A percentile compares a stretch with the other conserved stretches of the same genome.
phyloP scores from a whole-genome alignment of 2,797 vertebrate genomes.

The Hyperoplus immaculatus region DNA sequence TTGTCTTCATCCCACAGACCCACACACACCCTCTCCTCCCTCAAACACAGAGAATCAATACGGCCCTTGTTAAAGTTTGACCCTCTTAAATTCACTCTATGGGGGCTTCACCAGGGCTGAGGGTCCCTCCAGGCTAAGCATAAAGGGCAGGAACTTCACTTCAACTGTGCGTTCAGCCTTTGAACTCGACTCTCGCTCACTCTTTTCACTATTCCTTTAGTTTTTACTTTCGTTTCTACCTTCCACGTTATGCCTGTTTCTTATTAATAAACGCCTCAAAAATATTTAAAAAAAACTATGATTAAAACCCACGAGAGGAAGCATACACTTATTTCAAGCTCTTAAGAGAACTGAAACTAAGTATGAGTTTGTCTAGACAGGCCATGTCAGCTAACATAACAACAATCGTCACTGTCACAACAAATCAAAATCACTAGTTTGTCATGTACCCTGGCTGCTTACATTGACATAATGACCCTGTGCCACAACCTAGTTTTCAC shows the following conservation, averaged over 20 bases:
- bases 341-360: slow-evolving; percentile 12
- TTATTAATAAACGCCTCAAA: slow-evolving; percentile 8
- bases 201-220: slow-evolving; percentile 30
- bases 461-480: slow-evolving; percentile 44
- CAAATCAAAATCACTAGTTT: slow-evolving; percentile 39
- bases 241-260: slow-evolving; percentile 12
- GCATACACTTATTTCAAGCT: slow-evolving; percentile 19
- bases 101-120: slow-evolving; percentile 45
- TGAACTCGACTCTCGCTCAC: slow-evolving; percentile 43
- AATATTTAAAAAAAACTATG: slow-evolving; percentile 25
- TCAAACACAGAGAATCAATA: slow-evolving; percentile 75
- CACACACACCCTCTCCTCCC: slow-evolving; percentile 59
- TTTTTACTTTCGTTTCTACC: slow-evolving; percentile 14
- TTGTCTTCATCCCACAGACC: slow-evolving; percentile 66
- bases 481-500: slow-evolving; percentile 67
- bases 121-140: slow-evolving; percentile 51
- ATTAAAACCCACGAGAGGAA: slow-evolving; percentile 29
- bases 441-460: slow-evolving; percentile 24
- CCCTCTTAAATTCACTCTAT: slow-evolving; percentile 74
- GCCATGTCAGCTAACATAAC: slow-evolving; percentile 17
- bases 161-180: slow-evolving; percentile 35
- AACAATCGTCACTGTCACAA: slow-evolving; percentile 41
- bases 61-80: slow-evolving; percentile 76
- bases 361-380: slow-evolving; percentile 35
- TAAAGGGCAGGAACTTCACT: slow-evolving; percentile 70